Percentiles rank a stretch among this genome's conserved stretches.
These are phyloP conservation scores for Otolemur garnettii DNA, from an alignment of 2,113 vertebrate genomes.

Conservation along the genomic window DNA sequence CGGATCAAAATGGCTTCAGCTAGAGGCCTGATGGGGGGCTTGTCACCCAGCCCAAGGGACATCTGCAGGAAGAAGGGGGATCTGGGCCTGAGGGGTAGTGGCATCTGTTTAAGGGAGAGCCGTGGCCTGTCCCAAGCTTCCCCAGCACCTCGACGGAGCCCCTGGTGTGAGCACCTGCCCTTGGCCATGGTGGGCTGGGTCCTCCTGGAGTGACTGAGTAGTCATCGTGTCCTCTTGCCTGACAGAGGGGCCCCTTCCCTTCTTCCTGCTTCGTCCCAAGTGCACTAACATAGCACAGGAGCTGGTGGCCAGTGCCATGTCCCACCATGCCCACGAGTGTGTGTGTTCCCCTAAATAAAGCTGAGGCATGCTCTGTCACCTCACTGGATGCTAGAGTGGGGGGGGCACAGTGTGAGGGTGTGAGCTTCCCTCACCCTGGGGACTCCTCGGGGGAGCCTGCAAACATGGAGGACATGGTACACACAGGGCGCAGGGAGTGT, in stretches of 20 bases:
- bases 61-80: neutral
- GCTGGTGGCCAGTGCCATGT: rapidly evolving
- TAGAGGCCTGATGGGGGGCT: neutral
- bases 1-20: conserved; percentile 74
- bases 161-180: neutral
- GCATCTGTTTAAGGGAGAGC: neutral
- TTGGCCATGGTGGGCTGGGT: neutral
- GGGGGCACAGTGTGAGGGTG: too few relatives aligned
- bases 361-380: neutral
- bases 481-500: neutral
- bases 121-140: neutral
- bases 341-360: neutral
- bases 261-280: neutral
- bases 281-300: rapidly evolving
- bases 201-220: neutral
- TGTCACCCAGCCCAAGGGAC: neutral
- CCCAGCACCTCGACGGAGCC: neutral
- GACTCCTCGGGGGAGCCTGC: neutral
- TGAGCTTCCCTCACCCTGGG: neutral
- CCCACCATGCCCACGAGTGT: too few relatives aligned
- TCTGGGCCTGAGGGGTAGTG: rapidly evolving
- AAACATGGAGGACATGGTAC: neutral
- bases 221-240: neutral
- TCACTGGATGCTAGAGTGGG: too few relatives aligned
- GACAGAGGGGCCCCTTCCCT: neutral